Evolutionary conservation across 2,888 invertebrate genomes (phyloP).

Genomic region (Apamea epomidion): DNA sequence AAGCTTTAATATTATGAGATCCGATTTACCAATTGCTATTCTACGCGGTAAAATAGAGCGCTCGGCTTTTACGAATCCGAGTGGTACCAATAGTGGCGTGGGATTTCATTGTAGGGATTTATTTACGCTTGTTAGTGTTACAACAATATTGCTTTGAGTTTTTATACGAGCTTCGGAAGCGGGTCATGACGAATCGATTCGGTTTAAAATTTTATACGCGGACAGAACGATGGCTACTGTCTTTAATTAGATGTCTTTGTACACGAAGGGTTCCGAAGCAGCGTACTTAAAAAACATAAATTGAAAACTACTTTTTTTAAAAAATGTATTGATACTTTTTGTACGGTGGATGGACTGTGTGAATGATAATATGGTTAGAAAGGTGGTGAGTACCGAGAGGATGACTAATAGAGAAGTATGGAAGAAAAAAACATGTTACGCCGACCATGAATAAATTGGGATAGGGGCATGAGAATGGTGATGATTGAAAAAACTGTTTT

Average conservation of each 20-base stretch:
- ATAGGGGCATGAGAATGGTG: too few species aligned
- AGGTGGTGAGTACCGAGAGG: too few species aligned
- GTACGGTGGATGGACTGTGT: not conserved
- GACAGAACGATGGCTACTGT: constrained; percentile 3
- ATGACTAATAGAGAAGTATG: too few species aligned
- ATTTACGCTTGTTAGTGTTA: constrained; percentile 42
- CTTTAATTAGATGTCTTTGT: constrained; percentile 22
- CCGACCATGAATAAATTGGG: too few species aligned
- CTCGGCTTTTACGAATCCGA: not conserved
- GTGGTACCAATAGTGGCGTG: constrained; percentile 17
- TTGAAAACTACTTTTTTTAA: not conserved
- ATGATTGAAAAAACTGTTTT: too few species aligned
- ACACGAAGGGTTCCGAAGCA: too few species aligned
- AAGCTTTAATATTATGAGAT: constrained; percentile 5
- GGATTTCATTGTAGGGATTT: constrained; percentile 20
- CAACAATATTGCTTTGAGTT: constrained; percentile 13
- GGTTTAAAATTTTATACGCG: constrained; percentile 33
- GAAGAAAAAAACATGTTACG: too few species aligned
- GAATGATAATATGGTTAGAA: not conserved
- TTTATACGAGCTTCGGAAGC: constrained; percentile 15
- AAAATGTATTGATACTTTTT: not conserved
- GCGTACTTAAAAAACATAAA: not conserved
- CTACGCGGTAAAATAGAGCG: constrained; percentile 18
- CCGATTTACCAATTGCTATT: constrained; percentile 30
- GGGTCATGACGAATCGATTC: constrained; percentile 37